Conservation (phyloP, 2,113 vertebrate genomes). For the Jaculus jaculus region DNA sequence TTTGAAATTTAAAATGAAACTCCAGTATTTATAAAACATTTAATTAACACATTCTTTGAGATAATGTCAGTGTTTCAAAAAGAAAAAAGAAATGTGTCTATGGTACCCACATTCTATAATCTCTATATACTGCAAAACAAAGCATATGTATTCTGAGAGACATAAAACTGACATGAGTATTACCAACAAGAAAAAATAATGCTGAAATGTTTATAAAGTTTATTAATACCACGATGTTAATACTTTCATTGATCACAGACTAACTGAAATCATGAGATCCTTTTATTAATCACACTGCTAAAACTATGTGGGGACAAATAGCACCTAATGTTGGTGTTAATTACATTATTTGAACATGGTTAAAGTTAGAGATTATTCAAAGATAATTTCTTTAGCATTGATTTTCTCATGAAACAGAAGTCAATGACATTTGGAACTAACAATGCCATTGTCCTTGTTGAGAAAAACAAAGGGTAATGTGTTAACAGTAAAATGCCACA, state of each 20-base stretch:
- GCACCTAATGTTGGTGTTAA: neutral
- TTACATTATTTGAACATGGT: neutral
- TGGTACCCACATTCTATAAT: neutral
- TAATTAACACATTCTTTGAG: neutral
- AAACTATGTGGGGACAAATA: neutral
- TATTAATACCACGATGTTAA: neutral
- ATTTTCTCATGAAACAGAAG: neutral
- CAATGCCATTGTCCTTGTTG: neutral
- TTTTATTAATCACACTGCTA: neutral
- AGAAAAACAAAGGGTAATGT: neutral
- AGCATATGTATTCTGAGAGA: neutral
- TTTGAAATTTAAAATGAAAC: neutral
- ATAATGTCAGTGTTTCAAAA: neutral
- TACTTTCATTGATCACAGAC: neutral
- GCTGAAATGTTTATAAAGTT: neutral
- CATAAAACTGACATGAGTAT: neutral
- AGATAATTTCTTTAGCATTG: neutral
- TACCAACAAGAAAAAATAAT: neutral
- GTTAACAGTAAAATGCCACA: neutral
- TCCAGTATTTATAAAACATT: neutral
- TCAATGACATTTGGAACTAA: neutral
- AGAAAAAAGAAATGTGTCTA: neutral
- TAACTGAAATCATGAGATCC: neutral
- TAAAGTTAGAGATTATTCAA: neutral
- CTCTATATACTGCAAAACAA: neutral